Evolutionary conservation across 2,797 vertebrate species (phyloP).

Genomic region (Toxotes lorentzi): DNA sequence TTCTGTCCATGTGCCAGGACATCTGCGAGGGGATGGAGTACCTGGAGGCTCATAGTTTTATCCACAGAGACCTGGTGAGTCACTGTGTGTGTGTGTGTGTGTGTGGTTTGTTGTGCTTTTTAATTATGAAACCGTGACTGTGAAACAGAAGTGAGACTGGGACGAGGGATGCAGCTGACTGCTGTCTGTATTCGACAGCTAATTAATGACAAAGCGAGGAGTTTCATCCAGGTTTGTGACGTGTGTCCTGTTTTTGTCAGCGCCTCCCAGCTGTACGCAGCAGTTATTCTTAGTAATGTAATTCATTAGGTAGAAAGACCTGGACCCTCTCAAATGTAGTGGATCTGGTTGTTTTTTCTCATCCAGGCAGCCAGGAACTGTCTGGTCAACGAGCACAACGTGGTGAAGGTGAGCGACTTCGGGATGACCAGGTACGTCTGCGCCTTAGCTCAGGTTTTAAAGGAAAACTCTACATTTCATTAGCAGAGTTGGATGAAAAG

Average conservation of each 20-base stretch:
- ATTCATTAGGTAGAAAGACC: no score
- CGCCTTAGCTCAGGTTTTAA: neutral
- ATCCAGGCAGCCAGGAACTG: conserved; percentile 92
- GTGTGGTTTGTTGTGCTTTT: neutral
- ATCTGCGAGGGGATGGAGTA: conserved; percentile 92
- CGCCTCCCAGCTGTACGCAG: no score
- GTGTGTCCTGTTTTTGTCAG: no score
- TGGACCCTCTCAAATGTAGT: neutral
- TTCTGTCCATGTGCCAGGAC: conserved; percentile 89
- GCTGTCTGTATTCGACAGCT: neutral
- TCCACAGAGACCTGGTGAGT: conserved; percentile 92
- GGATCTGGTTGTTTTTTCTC: neutral
- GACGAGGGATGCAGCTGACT: neutral
- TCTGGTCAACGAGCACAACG: conserved; percentile 84
- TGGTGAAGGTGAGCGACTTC: conserved; percentile 92
- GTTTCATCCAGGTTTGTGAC: no score
- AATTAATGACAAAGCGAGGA: no score
- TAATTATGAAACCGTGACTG: neutral
- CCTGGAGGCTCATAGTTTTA: conserved; percentile 87
- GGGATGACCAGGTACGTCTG: conserved; percentile 89
- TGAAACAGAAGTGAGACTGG: neutral
- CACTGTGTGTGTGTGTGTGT: no score
- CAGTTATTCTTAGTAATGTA: no score
- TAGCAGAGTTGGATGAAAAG: neutral
- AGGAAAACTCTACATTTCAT: no score